A percentile compares a stretch with the other conserved stretches of the same genome.
Evolutionary conservation across 1,140 invertebrate genomes (phyloP).

Genomic region (Euura saliciscinereae): DNA sequence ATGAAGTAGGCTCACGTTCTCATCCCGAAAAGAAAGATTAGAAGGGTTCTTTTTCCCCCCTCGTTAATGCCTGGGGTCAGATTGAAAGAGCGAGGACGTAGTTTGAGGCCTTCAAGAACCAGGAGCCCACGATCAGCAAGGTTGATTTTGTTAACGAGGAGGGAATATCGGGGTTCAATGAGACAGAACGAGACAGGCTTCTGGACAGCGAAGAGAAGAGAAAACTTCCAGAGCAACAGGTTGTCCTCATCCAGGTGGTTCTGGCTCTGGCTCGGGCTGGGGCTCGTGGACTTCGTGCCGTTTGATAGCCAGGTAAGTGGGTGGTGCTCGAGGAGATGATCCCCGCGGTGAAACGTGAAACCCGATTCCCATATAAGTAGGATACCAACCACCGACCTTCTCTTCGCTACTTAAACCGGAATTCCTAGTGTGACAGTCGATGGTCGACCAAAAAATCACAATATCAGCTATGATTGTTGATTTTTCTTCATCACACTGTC

Average conservation of each 20-base stretch:
- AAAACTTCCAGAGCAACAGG: constrained; percentile 43
- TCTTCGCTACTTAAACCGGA: no score
- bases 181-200: constrained; percentile 8
- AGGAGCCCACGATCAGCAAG: constrained; percentile 49
- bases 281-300: constrained; percentile 15
- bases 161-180: constrained; percentile 12
- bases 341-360: no score
- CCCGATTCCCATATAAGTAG: no score
- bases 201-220: background rate
- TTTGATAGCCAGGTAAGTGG: constrained; percentile 20
- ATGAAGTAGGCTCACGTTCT: constrained; percentile 38
- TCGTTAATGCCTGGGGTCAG: constrained; percentile 3
- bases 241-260: constrained; percentile 27
- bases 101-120: constrained; percentile 53
- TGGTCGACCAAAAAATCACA: no score
- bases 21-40: no score
- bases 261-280: constrained; percentile 14
- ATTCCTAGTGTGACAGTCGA: no score
- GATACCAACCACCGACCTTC: no score
- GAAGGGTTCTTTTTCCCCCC: background rate
- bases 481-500: no score
- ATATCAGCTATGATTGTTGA: no score
- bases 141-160: constrained; percentile 23
- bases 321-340: background rate
- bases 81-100: background rate